Percentiles rank a stretch among this genome's conserved stretches.
phyloP scores from a whole-genome alignment of 2,888 invertebrate species.

The Yponomeuta malinellus region DNA sequence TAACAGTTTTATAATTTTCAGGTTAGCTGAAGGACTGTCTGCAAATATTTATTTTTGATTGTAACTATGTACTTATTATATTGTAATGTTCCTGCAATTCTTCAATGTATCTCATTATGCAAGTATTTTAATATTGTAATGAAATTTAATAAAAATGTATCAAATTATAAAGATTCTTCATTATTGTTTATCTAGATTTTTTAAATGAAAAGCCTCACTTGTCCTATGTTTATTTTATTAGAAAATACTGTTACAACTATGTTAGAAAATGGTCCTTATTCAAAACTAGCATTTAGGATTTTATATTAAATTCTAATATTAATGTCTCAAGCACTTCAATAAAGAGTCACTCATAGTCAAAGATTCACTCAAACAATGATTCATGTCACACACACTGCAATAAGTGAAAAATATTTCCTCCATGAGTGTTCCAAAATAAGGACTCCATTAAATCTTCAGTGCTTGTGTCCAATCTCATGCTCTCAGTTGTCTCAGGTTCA shows the following conservation, averaged over 20 bases:
- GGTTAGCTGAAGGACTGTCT: slow-evolving; percentile 36
- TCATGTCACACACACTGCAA: slow-evolving; percentile 50
- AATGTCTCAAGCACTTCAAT: slow-evolving; percentile 38
- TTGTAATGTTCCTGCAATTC: slow-evolving; percentile 7
- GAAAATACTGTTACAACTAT: slow-evolving; percentile 39
- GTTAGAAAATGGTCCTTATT: slow-evolving; percentile 22
- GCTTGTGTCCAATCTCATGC: slow-evolving; percentile 59
- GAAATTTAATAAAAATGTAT: slow-evolving; percentile 6
- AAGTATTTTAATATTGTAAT: slow-evolving; percentile 2
- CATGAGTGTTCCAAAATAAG: slow-evolving; percentile 79
- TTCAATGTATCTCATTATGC: slow-evolving; percentile 9
- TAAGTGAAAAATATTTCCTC: slow-evolving; percentile 77
- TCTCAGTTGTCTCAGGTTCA: slow-evolving; percentile 70
- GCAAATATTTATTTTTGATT: slow-evolving; percentile 4
- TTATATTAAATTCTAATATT: slow-evolving; percentile 28
- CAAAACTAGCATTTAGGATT: slow-evolving; percentile 14
- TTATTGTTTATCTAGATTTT: slow-evolving; percentile 27
- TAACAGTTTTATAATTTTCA: slow-evolving; percentile 49
- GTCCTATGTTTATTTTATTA: slow-evolving; percentile 56
- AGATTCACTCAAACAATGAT: slow-evolving; percentile 24
- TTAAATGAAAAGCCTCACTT: slow-evolving; percentile 57
- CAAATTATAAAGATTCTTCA: background rate
- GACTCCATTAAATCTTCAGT: slow-evolving; percentile 70
- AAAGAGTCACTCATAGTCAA: slow-evolving; percentile 28
- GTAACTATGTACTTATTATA: slow-evolving; percentile 5